phyloP scores from a whole-genome alignment of 1,140 invertebrate genomes.

The Drosophila nigromelanica region DNA sequence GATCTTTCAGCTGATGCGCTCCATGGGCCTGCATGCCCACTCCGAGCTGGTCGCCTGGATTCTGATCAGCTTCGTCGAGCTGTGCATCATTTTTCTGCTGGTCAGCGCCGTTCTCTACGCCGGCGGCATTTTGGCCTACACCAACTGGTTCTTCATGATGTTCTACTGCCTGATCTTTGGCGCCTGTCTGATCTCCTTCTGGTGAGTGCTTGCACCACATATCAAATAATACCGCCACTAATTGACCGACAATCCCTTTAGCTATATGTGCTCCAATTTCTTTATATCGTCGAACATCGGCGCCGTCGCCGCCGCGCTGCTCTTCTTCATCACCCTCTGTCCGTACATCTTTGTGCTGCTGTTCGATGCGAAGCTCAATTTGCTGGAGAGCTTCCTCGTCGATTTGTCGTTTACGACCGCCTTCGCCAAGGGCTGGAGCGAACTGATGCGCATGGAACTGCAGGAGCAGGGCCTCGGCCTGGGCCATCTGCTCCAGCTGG shows the following conservation, averaged over 20 bases:
- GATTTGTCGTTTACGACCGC: conserved; percentile 85
- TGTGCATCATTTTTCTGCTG: conserved; percentile 84
- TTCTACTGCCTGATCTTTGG: conserved; percentile 86
- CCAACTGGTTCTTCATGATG: conserved; percentile 85
- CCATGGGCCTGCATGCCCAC: conserved; percentile 87
- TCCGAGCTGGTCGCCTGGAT: conserved; percentile 87
- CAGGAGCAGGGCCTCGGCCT: conserved; percentile 84
- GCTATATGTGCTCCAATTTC: conserved; percentile 88
- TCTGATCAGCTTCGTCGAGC: conserved; percentile 85
- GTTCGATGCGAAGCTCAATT: conserved; percentile 86
- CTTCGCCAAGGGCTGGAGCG: conserved; percentile 87
- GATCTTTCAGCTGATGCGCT: conserved; percentile 86
- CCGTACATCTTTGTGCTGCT: conserved; percentile 88
- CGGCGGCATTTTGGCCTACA: conserved; percentile 86
- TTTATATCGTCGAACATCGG: conserved; percentile 87
- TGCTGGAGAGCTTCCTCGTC: conserved; percentile 85
- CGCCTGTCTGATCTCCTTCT: conserved; percentile 86
- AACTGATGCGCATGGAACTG: conserved; percentile 86
- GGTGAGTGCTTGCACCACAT: conserved; percentile 83
- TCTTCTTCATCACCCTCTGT: conserved; percentile 87
- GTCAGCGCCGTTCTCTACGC: conserved; percentile 85
- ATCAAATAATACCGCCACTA: too few relatives aligned
- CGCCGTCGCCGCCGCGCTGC: conserved; percentile 86
- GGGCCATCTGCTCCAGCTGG: conserved; percentile 79
- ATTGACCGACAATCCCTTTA: conserved; percentile 56